Evolutionary conservation across 2,113 vertebrate genomes (phyloP).

Genomic region (Arothron firmamentum): DNA sequence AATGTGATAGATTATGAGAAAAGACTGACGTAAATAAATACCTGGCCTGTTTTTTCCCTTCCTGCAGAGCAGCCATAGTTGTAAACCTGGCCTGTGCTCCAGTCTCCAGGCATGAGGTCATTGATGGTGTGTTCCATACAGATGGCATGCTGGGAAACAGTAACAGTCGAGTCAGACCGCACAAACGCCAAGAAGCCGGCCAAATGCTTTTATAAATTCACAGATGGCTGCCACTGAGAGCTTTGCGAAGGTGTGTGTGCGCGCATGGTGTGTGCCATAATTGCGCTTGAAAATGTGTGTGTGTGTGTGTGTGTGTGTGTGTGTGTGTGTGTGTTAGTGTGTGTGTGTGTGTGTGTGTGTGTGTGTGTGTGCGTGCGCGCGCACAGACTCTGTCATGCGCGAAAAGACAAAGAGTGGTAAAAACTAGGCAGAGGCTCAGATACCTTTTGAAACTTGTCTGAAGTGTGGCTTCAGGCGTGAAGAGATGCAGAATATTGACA

Average conservation of each 20-base stretch:
- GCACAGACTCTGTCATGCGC: no score
- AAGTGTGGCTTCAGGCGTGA: no score
- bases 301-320: slow-evolving; percentile 6
- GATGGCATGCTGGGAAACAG: slow-evolving; percentile 56
- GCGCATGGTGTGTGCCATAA: background rate
- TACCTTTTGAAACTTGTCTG: no score
- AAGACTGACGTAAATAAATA: background rate
- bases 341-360: no score
- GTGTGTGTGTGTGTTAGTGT: background rate
- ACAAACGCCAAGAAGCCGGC: slow-evolving; percentile 39
- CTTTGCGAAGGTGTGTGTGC: slow-evolving; percentile 22
- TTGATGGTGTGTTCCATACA: slow-evolving; percentile 57
- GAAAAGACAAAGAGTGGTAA: no score
- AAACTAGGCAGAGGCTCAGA: no score
- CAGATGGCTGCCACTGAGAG: slow-evolving; percentile 51
- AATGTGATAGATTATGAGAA: background rate
- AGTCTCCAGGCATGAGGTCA: slow-evolving; percentile 54
- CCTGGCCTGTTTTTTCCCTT: slow-evolving; percentile 2
- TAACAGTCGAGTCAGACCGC: slow-evolving; percentile 48
- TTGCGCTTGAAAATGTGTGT: background rate
- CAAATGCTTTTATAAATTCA: slow-evolving; percentile 53
- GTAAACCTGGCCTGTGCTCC: slow-evolving; percentile 46
- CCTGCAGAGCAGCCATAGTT: slow-evolving; percentile 32
- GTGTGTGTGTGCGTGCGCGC: background rate
- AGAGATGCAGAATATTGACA: no score